phyloP scores from a whole-genome alignment of 2,888 invertebrate species.

The Macroteleia sp. region DNA sequence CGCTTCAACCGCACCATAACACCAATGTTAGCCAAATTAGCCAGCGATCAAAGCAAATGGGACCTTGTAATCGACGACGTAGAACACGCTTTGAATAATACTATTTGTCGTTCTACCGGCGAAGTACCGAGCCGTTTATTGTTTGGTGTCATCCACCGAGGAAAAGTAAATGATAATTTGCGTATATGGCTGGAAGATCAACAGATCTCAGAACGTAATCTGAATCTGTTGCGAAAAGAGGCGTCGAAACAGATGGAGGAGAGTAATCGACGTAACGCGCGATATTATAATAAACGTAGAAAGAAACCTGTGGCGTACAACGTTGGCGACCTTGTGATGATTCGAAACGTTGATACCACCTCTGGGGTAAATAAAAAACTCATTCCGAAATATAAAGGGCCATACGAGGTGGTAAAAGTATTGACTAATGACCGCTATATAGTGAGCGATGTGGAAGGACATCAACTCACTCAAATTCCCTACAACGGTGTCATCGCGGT shows the following conservation, averaged over 20 bases:
- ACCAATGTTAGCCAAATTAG: conserved; percentile 67
- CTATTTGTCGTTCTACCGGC: conserved; percentile 5
- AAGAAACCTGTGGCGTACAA: neutral
- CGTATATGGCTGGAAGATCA: neutral
- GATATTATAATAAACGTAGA: too few relatives aligned
- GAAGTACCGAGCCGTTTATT: conserved; percentile 8
- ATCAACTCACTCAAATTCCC: neutral
- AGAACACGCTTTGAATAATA: neutral
- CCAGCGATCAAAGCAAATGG: neutral
- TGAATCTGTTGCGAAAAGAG: too few relatives aligned
- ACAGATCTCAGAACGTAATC: neutral
- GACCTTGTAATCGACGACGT: neutral
- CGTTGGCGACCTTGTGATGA: neutral
- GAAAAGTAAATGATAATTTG: neutral
- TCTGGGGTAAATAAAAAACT: conserved; percentile 4
- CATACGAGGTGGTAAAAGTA: neutral
- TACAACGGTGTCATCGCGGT: neutral
- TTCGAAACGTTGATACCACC: neutral
- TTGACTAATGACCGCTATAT: neutral
- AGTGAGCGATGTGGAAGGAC: neutral
- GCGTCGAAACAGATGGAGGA: neutral
- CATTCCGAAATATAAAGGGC: conserved; percentile 7
- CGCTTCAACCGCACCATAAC: conserved; percentile 40
- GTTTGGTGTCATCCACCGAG: neutral
- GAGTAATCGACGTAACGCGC: neutral